A percentile compares a stretch with the other conserved stretches of the same genome.
These are phyloP conservation scores for Dipus sagitta DNA, from an alignment of 2,797 vertebrate genomes.

Conservation along the genomic window DNA sequence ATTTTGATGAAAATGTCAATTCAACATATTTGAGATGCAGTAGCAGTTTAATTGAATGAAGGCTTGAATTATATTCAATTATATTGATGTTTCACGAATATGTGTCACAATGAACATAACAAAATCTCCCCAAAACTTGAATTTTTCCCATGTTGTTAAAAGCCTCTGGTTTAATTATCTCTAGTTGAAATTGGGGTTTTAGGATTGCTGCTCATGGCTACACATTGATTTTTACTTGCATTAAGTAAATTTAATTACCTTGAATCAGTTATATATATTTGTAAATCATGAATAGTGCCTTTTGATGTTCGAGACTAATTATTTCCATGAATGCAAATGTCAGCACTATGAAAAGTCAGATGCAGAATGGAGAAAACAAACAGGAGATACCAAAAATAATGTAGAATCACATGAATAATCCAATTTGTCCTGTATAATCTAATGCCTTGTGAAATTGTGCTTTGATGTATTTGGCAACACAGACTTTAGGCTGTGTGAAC, in stretches of 20 bases:
- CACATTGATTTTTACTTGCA: conserved; percentile 72
- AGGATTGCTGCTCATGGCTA: conserved; percentile 46
- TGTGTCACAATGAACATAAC: conserved; percentile 78
- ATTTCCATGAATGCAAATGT: conserved; percentile 85
- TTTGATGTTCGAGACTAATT: conserved; percentile 82
- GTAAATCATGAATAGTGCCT: conserved; percentile 83
- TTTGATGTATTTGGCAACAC: neutral
- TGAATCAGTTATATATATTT: conserved; percentile 79
- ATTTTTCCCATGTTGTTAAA: conserved; percentile 83
- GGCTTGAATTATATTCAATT: conserved; percentile 77
- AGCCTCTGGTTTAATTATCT: conserved; percentile 75
- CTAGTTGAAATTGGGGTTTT: conserved; percentile 79
- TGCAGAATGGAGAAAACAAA: conserved; percentile 80
- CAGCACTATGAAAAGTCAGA: conserved; percentile 81
- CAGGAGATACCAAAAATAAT: conserved; percentile 71
- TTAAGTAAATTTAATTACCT: conserved; percentile 82
- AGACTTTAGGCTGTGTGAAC: neutral
- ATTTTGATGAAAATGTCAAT: conserved; percentile 75
- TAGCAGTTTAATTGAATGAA: conserved; percentile 75
- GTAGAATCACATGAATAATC: conserved; percentile 25
- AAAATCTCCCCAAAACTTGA: conserved; percentile 78
- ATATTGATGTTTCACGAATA: conserved; percentile 79
- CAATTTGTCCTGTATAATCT: conserved; percentile 60
- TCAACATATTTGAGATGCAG: conserved; percentile 65
- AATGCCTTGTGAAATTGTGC: conserved; percentile 25